Percentiles rank a stretch among this genome's conserved stretches.
phyloP scores from a whole-genome alignment of 2,113 vertebrate genomes.

The Rhinoderma darwinii region DNA sequence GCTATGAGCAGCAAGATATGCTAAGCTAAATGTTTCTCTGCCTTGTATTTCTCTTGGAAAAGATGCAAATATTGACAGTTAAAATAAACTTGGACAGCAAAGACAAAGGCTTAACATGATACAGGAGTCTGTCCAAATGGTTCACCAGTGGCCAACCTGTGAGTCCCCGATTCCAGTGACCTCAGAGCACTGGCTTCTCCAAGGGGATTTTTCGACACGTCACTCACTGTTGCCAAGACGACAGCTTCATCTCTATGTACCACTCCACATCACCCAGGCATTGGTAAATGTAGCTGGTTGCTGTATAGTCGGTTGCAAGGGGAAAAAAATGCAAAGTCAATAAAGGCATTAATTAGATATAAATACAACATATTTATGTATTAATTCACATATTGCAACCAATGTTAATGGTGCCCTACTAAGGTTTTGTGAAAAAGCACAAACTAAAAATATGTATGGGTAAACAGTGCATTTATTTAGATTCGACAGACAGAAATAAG shows the following conservation, averaged over 20 bases:
- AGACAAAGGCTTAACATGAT: conserved; percentile 97
- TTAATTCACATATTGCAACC: conserved; percentile 62
- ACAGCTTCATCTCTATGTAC: conserved; percentile 99
- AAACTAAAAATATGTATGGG: background rate
- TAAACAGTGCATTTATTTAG: background rate
- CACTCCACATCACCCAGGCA: conserved; percentile 99
- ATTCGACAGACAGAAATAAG: background rate
- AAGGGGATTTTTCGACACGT: conserved; percentile 97
- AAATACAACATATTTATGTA: conserved; percentile 76
- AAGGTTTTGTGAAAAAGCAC: background rate
- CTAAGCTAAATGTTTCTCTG: background rate
- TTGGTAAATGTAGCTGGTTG: conserved; percentile 99
- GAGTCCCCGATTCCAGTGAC: conserved; percentile 99
- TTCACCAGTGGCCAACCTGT: conserved; percentile 99
- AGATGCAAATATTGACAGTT: conserved; percentile 4
- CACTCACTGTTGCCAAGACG: conserved; percentile 99
- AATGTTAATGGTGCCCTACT: background rate
- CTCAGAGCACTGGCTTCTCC: conserved; percentile 99
- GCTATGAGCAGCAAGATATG: background rate
- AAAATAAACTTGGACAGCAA: conserved; percentile 90
- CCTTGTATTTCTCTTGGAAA: background rate
- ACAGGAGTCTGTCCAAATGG: conserved; percentile 97
- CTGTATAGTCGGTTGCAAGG: conserved; percentile 98
- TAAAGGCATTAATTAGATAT: conserved; percentile 80
- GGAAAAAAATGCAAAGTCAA: conserved; percentile 97